phyloP scores from a whole-genome alignment of 2,888 invertebrate genomes.

The Lepidocyrtinus sp. region DNA sequence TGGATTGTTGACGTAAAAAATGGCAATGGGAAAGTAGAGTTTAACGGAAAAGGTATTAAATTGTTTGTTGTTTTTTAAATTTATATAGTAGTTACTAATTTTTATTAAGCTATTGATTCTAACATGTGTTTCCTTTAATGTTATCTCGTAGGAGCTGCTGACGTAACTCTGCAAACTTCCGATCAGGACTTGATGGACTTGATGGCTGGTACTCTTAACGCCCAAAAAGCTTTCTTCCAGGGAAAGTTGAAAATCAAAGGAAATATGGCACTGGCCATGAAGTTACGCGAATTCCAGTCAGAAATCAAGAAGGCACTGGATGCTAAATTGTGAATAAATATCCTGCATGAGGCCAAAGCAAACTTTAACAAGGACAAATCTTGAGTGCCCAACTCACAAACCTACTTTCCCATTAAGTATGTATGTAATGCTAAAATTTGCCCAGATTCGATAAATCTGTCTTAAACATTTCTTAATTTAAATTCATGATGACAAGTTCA shows the following conservation, averaged over 20 bases:
- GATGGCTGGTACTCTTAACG: constrained; percentile 91
- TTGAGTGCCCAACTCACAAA: neutral
- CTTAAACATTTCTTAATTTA: neutral
- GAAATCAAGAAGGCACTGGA: constrained; percentile 71
- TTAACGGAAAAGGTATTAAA: constrained; percentile 78
- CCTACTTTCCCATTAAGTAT: neutral
- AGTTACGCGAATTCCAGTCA: constrained; percentile 85
- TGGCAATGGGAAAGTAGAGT: constrained; percentile 89
- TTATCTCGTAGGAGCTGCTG: constrained; percentile 82
- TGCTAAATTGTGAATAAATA: constrained; percentile 63
- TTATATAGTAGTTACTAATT: no score
- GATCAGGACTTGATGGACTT: constrained; percentile 92
- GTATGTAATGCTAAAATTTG: neutral
- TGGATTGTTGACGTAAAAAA: constrained; percentile 95
- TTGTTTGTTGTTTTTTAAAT: neutral
- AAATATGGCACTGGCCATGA: constrained; percentile 95
- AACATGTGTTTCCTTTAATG: constrained; percentile 31
- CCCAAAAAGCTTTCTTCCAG: constrained; percentile 96
- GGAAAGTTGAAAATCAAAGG: constrained; percentile 90
- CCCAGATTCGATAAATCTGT: neutral
- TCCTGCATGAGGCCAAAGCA: neutral
- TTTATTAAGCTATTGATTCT: neutral
- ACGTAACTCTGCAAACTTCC: constrained; percentile 89
- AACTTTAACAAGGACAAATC: neutral
- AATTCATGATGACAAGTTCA: neutral